Evolutionary conservation across 1,140 invertebrate genomes (phyloP), one percentile per base, ranked within the genome.

Genomic region (Drosophila subpulchrella): DNA sequence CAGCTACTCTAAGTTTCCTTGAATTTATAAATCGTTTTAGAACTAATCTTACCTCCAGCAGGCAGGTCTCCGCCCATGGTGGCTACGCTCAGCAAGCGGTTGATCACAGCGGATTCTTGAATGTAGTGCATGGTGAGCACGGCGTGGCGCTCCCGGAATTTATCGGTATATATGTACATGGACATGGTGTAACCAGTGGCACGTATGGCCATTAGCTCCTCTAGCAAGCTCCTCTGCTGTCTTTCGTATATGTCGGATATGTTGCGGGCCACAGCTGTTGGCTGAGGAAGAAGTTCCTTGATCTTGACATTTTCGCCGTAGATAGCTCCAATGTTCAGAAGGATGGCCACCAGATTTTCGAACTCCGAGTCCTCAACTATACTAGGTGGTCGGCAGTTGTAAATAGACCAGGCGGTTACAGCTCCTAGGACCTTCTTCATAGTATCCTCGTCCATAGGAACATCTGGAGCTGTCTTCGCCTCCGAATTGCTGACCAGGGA

Each of bases 121-220:
- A 47, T 27, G n/a, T 47, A 47, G 24, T 47, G 46, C 46, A 47
- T 27, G 46, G 46, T 47, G 24, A 47, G 46, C 24, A 47, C 24
- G 13, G 20, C 46, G 2, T n/a, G 46, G 46, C 12, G 24, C 12
- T 47, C 46, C 24, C 13, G 24, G 2, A 47, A 47, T 13, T 27
- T 47, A 27, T 47, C 24, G 24, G 46, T 47, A 5, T 27, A 47
- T 5, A 47, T 4, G 46, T 13, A 47, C 24, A 47, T 27, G 24
- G 24, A 6, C 12, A 47, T 1, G 24, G 24, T 47, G 46, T 47
- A 47, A 20, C 46, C 46, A 24, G 12, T n/a, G 11, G 12, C 5
- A 2, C 24, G 11, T 1, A 15, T 27, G 10, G 6, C 6, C 5
- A 7, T 8, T 2, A 47, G 46, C 11, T 47, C 46, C 46, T 47